These are phyloP conservation scores for Caenorhabditis sp. DNA, from an alignment of 2,888 invertebrate genomes.

Conservation along the genomic window DNA sequence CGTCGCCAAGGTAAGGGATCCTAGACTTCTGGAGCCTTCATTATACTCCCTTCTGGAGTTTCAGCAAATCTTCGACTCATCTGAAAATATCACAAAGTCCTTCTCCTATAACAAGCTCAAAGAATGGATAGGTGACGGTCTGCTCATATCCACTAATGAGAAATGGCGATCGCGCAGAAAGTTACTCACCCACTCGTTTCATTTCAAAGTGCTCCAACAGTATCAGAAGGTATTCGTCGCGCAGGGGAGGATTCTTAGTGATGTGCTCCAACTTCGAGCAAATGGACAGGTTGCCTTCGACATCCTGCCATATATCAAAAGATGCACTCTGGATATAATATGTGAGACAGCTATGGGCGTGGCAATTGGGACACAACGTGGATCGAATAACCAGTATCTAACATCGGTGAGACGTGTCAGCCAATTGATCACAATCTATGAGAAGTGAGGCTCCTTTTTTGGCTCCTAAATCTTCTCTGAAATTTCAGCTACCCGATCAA, in stretches of 20 bases:
- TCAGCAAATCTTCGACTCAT: constrained; percentile 60
- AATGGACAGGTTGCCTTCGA: constrained; percentile 71
- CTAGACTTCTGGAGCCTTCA: too few relatives aligned
- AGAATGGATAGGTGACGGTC: constrained; percentile 74
- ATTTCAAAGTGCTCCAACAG: constrained; percentile 74
- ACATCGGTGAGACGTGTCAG: constrained; percentile 53
- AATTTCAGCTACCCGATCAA: too few relatives aligned
- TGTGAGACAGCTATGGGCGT: constrained; percentile 69
- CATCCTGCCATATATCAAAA: constrained; percentile 73
- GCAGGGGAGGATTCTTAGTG: constrained; percentile 62
- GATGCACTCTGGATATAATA: constrained; percentile 74
- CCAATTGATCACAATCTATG: constrained; percentile 52
- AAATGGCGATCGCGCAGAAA: constrained; percentile 74
- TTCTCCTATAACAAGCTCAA: constrained; percentile 71
- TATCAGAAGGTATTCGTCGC: constrained; percentile 65
- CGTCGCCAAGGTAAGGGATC: constrained; percentile 49
- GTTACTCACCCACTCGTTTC: constrained; percentile 75
- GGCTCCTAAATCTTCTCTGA: too few relatives aligned
- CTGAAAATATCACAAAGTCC: constrained; percentile 71
- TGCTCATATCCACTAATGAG: constrained; percentile 73
- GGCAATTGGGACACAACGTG: constrained; percentile 55
- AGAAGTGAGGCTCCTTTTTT: too few relatives aligned
- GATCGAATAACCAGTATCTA: constrained; percentile 58
- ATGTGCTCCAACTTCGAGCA: constrained; percentile 67
- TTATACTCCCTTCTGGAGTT: too few relatives aligned